Evolutionary conservation across 2,888 invertebrate species (phyloP), one percentile per base, ranked within the genome.

Genomic region (Caenorhabditis parvicauda): DNA sequence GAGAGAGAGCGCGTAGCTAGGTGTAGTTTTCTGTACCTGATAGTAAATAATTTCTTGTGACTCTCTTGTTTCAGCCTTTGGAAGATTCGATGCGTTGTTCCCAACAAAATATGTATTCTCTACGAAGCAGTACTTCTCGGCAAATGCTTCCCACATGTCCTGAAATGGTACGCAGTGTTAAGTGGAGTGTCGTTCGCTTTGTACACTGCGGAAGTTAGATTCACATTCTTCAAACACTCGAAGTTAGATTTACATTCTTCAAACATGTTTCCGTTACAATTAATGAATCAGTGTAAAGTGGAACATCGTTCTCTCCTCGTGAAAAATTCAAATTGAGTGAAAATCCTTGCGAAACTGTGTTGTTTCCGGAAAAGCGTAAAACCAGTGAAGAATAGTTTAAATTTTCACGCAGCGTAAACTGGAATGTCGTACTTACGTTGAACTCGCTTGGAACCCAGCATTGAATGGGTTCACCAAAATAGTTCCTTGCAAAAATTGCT

Each of bases 111-210:
- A 84, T 6, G 84, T 84, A 75, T 83, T 84, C 53, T 83, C 82
- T 38, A 84, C 82, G 81, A 84, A 83, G 74, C 85, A 85, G 51
- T 84, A 84, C 70, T 83, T 82, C 65, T 85, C 83, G 29, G 83
- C 82, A 74, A 83, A 84, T 48, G 82, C 81, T 61, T 83, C 83
- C 82, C 84, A 84, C 43, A 82, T 81, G 14, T 53, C 69, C 53
- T 66, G 45, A 42, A 54, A 42, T n/a, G n/a, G n/a, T 1, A 29
- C 37, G 46, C 6, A 32, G 9, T 32, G 9, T 32, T 32, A 32
- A n/a, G 35, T 12, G 35, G n/a, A n/a, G n/a, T n/a, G n/a, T n/a
- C n/a, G n/a, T n/a, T n/a, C n/a, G n/a, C n/a, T n/a, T n/a, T n/a
- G 9, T 32, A 9, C 35, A 32, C 7, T 9, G 41, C 7, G n/a